Percentiles rank a stretch among this genome's conserved stretches.
Conservation (phyloP, 2,113 vertebrate species). For the Hylia prasina region DNA sequence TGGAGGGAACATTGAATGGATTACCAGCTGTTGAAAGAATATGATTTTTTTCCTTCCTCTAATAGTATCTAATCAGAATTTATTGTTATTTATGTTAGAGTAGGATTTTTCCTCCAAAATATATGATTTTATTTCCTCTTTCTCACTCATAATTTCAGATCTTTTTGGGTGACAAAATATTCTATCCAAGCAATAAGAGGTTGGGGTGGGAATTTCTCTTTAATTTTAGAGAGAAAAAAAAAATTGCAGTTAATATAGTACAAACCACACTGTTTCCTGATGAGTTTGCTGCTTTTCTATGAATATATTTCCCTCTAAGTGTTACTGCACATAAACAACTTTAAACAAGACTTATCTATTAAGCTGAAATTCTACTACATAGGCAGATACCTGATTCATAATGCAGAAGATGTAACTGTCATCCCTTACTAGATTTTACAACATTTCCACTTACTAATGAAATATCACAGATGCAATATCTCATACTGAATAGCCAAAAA, state of each 20-base stretch:
- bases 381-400: neutral
- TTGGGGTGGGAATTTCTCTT: neutral
- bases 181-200: neutral
- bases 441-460: conserved; percentile 17
- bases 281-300: neutral
- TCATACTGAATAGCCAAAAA: neutral
- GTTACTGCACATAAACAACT: neutral
- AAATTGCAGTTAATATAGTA: neutral
- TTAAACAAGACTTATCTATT: neutral
- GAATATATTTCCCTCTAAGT: neutral
- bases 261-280: neutral
- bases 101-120: neutral
- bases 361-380: neutral
- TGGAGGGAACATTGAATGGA: neutral
- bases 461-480: neutral
- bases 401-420: neutral
- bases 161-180: neutral
- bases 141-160: neutral
- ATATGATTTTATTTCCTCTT: neutral
- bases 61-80: neutral
- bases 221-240: neutral
- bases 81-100: neutral
- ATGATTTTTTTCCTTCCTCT: neutral
- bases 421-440: neutral
- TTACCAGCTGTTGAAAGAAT: neutral